These are phyloP conservation scores for Neodiprion fabricii DNA, from an alignment of 1,140 invertebrate genomes.

Conservation along the genomic window DNA sequence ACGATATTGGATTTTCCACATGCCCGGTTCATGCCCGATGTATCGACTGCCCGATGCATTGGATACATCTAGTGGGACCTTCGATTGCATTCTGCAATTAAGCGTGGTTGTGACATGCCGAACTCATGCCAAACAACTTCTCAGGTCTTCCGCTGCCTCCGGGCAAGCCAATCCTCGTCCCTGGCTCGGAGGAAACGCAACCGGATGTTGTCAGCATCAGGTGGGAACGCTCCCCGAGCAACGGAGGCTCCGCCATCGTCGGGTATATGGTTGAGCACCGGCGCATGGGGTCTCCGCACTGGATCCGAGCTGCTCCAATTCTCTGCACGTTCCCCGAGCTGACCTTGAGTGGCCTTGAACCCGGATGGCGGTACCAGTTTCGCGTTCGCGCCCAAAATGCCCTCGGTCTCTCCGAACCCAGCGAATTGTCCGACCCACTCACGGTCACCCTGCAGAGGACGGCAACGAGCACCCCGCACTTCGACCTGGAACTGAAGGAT, in stretches of 20 bases:
- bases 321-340: constrained; percentile 74
- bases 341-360: constrained; percentile 78
- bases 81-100: no score
- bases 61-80: no score
- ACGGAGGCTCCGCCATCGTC: constrained; percentile 89
- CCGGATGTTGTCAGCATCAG: constrained; percentile 86
- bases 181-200: constrained; percentile 71
- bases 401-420: constrained; percentile 79
- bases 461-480: constrained; percentile 71
- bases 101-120: not conserved
- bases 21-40: not conserved
- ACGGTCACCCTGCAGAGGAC: constrained; percentile 75
- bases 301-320: constrained; percentile 76
- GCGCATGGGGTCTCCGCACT: constrained; percentile 75
- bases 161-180: constrained; percentile 77
- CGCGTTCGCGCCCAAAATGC: constrained; percentile 87
- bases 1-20: not conserved
- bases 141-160: constrained; percentile 78
- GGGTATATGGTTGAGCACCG: constrained; percentile 85
- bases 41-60: not conserved
- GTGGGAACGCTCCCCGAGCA: constrained; percentile 81
- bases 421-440: constrained; percentile 78
- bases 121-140: constrained; percentile 34
- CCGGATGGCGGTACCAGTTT: constrained; percentile 89
- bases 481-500: constrained; percentile 72